phyloP scores from a whole-genome alignment of 2,797 vertebrate species.

The Intellagama lesueurii region DNA sequence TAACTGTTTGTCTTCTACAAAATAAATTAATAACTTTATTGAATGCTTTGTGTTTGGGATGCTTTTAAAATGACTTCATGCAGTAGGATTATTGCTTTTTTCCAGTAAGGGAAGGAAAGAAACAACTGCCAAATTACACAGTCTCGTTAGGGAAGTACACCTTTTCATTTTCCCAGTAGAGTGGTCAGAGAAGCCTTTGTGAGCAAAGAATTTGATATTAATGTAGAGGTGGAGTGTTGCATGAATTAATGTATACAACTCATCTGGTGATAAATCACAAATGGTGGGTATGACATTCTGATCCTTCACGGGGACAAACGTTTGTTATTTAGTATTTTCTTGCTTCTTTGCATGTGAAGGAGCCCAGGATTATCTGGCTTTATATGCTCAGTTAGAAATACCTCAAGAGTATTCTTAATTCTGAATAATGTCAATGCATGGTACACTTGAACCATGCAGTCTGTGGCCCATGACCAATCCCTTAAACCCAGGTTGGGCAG shows the following conservation, averaged over 20 bases:
- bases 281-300: background rate
- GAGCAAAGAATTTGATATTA: slow-evolving; percentile 28
- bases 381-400: background rate
- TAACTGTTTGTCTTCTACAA: slow-evolving; percentile 65
- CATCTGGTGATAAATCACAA: background rate
- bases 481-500: background rate
- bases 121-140: slow-evolving; percentile 60
- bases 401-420: background rate
- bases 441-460: no score
- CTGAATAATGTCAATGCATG: background rate
- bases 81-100: slow-evolving; percentile 61
- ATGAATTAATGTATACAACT: background rate
- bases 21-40: slow-evolving; percentile 62
- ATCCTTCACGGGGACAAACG: slow-evolving; percentile 15
- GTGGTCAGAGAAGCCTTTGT: slow-evolving; percentile 50
- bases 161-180: slow-evolving; percentile 54
- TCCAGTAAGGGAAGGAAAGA: slow-evolving; percentile 63
- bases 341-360: background rate
- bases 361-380: background rate
- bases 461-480: background rate
- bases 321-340: slow-evolving; percentile 20
- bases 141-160: slow-evolving; percentile 60
- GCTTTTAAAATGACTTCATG: slow-evolving; percentile 69
- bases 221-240: background rate
- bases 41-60: slow-evolving; percentile 62